Conservation (phyloP, 2,797 vertebrate species). For the Schizothorax lantsangensis region DNA sequence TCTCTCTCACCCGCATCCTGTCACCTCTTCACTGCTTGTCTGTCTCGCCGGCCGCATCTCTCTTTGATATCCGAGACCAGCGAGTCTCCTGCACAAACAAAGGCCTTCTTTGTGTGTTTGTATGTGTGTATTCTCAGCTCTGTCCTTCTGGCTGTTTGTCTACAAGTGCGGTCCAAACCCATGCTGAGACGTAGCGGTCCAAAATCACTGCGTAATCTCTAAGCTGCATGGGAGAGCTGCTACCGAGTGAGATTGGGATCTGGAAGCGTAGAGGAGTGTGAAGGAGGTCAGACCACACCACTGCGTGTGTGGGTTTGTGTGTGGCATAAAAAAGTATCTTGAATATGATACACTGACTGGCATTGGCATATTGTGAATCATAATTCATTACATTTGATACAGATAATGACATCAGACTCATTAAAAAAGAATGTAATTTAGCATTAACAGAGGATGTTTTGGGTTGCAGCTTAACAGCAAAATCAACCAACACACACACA, state of each 20-base stretch:
- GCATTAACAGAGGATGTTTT: constrained; percentile 21
- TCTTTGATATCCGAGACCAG: constrained; percentile 64
- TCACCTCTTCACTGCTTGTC: constrained; percentile 55
- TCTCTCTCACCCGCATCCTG: constrained; percentile 52
- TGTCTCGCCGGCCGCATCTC: constrained; percentile 53
- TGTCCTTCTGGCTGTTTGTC: constrained; percentile 38
- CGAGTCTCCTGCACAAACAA: constrained; percentile 60
- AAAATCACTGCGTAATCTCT: constrained; percentile 47
- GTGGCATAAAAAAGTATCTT: constrained; percentile 7
- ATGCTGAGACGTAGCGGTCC: constrained; percentile 9
- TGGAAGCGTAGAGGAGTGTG: constrained; percentile 33
- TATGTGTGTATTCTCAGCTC: constrained; percentile 31
- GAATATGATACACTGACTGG: constrained; percentile 5
- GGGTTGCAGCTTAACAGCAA: not conserved
- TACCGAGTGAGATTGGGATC: constrained; percentile 40
- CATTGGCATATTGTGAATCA: constrained; percentile 9
- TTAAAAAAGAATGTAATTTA: constrained; percentile 20
- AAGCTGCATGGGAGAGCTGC: constrained; percentile 42
- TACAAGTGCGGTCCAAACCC: constrained; percentile 30
- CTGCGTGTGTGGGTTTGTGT: constrained; percentile 28
- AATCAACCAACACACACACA: not conserved
- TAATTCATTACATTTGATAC: constrained; percentile 37
- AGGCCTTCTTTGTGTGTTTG: constrained; percentile 56
- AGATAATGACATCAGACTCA: constrained; percentile 20
- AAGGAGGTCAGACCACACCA: constrained; percentile 45